A percentile compares a stretch with the other conserved stretches of the same genome.
These are phyloP conservation scores for Diaphora mendica DNA, from an alignment of 2,888 invertebrate species.

Conservation along the genomic window DNA sequence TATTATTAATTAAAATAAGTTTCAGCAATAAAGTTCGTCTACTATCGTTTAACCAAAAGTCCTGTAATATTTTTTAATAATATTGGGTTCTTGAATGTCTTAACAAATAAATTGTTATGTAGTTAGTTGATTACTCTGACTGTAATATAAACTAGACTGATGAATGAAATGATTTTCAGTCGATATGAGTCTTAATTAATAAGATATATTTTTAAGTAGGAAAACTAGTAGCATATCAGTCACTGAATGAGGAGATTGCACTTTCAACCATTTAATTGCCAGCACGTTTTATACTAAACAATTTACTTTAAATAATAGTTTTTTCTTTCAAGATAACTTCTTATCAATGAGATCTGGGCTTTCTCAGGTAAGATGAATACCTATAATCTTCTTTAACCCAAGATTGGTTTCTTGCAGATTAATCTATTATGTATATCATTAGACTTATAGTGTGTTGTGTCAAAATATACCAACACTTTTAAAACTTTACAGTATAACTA, in stretches of 20 bases:
- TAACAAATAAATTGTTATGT: background rate
- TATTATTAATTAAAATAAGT: background rate
- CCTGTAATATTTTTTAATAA: background rate
- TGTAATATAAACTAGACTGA: too few relatives aligned
- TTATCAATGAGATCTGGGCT: too few relatives aligned
- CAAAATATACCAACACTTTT: background rate
- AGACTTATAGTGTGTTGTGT: too few relatives aligned
- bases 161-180: too few relatives aligned
- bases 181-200: background rate
- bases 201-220: background rate
- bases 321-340: too few relatives aligned
- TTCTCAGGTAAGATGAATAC: too few relatives aligned
- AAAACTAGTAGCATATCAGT: background rate
- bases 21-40: background rate
- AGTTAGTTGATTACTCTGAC: background rate
- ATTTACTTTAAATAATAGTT: too few relatives aligned
- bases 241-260: background rate
- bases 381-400: too few relatives aligned
- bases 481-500: background rate
- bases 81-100: background rate
- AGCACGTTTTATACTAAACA: too few relatives aligned
- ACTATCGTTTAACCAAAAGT: background rate
- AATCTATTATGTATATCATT: too few relatives aligned
- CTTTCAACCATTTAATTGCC: too few relatives aligned
- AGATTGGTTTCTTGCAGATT: too few relatives aligned